These are phyloP conservation scores for Macaca mulatta DNA, from an alignment of 2,113 vertebrate species.

Conservation along the genomic window DNA sequence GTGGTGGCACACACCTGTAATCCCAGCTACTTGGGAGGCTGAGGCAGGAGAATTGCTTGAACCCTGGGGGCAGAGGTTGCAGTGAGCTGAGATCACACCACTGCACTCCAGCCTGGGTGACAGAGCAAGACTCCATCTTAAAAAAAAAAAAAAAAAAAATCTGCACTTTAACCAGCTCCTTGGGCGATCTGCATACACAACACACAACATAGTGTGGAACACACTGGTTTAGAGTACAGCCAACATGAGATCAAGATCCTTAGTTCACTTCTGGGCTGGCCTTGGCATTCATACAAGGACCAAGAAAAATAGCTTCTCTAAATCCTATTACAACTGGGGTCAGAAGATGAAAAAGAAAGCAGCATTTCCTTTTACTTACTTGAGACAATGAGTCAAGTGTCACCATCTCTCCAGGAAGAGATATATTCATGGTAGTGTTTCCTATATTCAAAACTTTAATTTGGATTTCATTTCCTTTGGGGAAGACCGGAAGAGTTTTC, in stretches of 20 bases:
- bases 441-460: slow-evolving; percentile 91
- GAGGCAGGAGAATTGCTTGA: no score
- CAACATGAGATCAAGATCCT: not conserved
- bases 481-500: slow-evolving; percentile 92
- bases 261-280: not conserved
- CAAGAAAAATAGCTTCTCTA: not conserved
- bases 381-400: fast-evolving
- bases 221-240: not conserved
- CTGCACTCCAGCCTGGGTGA: no score
- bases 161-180: not conserved
- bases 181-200: not conserved
- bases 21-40: no score
- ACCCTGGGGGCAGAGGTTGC: no score
- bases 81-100: no score
- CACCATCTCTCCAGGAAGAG: not conserved
- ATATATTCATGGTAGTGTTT: fast-evolving
- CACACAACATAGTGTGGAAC: not conserved
- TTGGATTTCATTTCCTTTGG: slow-evolving; percentile 85
- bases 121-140: no score
- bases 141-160: no score
- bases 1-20: no score
- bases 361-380: slow-evolving; percentile 51
- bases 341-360: not conserved
- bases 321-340: not conserved
- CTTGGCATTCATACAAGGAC: not conserved